Evolutionary conservation across 1,140 invertebrate genomes (phyloP).

Genomic region (Calycopis cecrops): DNA sequence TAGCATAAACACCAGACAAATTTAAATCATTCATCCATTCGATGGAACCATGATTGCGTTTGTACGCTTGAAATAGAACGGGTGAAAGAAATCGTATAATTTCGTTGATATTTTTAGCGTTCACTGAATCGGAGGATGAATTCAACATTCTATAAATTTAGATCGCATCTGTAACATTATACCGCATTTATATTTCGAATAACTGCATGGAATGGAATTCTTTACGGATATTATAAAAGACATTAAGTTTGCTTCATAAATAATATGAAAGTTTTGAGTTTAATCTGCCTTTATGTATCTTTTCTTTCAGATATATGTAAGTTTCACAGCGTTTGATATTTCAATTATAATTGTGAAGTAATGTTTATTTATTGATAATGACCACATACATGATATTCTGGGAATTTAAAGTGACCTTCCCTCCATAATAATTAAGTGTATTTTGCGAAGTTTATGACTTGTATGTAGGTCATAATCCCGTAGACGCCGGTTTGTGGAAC

Average conservation of each 20-base stretch:
- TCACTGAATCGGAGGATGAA: slow-evolving; percentile 1
- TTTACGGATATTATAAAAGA: no score
- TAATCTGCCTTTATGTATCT: no score
- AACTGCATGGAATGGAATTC: no score
- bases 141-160: slow-evolving; percentile 1
- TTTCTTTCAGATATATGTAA: no score
- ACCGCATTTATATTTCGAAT: not conserved
- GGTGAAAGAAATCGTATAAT: slow-evolving; percentile 10
- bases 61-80: not conserved
- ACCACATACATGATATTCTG: not conserved
- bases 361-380: no score
- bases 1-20: no score
- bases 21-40: not conserved
- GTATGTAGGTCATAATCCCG: slow-evolving; percentile 38
- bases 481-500: slow-evolving; percentile 32
- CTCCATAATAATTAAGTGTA: not conserved
- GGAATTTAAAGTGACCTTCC: not conserved
- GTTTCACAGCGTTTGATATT: not conserved
- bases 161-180: not conserved
- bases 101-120: slow-evolving; percentile 7
- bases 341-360: not conserved
- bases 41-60: not conserved
- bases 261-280: no score
- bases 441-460: slow-evolving; percentile 8
- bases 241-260: no score